These are phyloP conservation scores for rabbit (Oryctolagus cuniculus) DNA, from an alignment of 2,113 vertebrate species.

Conservation along the genomic window mOryCun1.1 NC_091440.1:30084001-30084500, in stretches of 20 bases:
- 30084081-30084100: fast-evolving
- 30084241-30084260: background rate
- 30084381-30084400: background rate
- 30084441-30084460: no score
- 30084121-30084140: background rate
- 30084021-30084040: background rate
- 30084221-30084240: background rate
- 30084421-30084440: no score
- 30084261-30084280: background rate
- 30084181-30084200: background rate
- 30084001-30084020: background rate
- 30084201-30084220: background rate
- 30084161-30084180: background rate
- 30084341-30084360: background rate
- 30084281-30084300: background rate
- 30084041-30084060: background rate
- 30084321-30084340: background rate
- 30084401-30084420: no score
- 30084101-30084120: background rate
- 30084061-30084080: no score
- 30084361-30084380: background rate
- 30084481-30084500: no score
- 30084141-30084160: background rate
- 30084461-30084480: no score
- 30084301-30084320: background rate